Conservation (phyloP, 2,113 vertebrate species). For the Formicarius rufipectus region DNA sequence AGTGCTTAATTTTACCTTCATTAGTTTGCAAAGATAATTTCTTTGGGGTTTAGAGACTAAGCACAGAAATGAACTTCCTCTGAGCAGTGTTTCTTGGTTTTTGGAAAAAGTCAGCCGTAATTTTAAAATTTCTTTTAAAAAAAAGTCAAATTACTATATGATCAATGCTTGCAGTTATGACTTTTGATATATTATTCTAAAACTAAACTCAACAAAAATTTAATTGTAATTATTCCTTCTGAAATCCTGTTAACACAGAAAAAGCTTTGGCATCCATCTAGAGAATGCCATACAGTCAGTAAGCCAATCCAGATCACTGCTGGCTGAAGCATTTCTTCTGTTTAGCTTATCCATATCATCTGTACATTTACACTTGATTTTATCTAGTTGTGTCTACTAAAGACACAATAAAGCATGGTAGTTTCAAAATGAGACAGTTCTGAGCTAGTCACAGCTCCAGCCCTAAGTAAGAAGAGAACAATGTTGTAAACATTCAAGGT, state of each 20-base stretch:
- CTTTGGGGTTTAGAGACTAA: background rate
- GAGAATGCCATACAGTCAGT: background rate
- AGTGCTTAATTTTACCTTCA: slow-evolving; percentile 4
- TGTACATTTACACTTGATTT: background rate
- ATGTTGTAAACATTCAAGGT: background rate
- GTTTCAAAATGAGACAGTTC: background rate
- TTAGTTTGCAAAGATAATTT: slow-evolving; percentile 42
- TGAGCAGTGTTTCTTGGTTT: background rate
- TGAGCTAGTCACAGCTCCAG: background rate
- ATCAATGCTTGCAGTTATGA: background rate
- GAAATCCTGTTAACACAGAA: background rate
- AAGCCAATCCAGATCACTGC: background rate
- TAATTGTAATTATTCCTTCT: background rate
- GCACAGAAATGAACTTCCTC: background rate
- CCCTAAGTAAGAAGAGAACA: background rate
- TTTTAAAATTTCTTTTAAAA: background rate
- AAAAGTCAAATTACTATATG: background rate
- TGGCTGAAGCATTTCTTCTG: background rate
- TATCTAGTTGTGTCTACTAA: background rate
- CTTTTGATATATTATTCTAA: background rate
- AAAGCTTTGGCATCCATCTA: background rate
- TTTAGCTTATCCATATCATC: background rate
- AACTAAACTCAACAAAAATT: background rate
- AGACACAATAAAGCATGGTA: background rate
- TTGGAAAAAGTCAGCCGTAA: background rate